Evolutionary conservation across 2,113 vertebrate genomes (phyloP).

Genomic region (Labrus mixtus): DNA sequence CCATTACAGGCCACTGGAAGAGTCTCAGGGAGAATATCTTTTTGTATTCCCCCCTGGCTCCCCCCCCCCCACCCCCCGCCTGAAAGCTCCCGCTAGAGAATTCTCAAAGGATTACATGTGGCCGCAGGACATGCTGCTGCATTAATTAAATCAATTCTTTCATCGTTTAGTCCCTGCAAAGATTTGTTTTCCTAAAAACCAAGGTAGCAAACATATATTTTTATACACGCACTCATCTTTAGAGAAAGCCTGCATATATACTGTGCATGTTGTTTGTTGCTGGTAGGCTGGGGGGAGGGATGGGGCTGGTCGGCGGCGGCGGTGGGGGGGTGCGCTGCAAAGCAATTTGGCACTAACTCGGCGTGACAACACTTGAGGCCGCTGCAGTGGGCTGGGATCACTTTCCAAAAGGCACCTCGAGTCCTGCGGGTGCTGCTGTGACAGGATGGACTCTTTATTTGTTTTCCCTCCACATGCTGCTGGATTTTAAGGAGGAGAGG

Average conservation of each 20-base stretch:
- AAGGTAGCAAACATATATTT: constrained; percentile 44
- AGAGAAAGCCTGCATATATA: background rate
- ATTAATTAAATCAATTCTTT: constrained; percentile 86
- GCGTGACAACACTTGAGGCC: constrained; percentile 79
- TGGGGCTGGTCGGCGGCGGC: background rate
- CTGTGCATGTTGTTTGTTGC: constrained; percentile 59
- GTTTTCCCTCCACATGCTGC: constrained; percentile 72
- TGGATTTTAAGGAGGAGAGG: constrained; percentile 64
- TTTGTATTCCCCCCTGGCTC: constrained; percentile 66
- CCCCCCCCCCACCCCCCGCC: constrained; percentile 32
- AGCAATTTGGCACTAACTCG: constrained; percentile 77
- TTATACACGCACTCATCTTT: constrained; percentile 42
- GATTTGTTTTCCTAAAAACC: constrained; percentile 66
- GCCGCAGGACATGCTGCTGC: constrained; percentile 81
- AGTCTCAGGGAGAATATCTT: constrained; percentile 79
- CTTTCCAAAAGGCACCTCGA: constrained; percentile 72
- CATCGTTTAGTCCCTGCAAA: constrained; percentile 66
- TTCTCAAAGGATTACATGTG: constrained; percentile 82
- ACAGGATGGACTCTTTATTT: constrained; percentile 76
- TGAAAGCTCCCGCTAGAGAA: constrained; percentile 77
- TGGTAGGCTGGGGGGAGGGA: constrained; percentile 24
- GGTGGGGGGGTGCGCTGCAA: constrained; percentile 52
- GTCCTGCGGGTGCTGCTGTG: constrained; percentile 67
- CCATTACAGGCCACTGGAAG: constrained; percentile 83
- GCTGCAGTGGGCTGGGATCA: constrained; percentile 65